Evolutionary conservation across 2,888 invertebrate genomes (phyloP), one percentile per base, ranked within the genome.

Genomic region (Anticlea derivata): DNA sequence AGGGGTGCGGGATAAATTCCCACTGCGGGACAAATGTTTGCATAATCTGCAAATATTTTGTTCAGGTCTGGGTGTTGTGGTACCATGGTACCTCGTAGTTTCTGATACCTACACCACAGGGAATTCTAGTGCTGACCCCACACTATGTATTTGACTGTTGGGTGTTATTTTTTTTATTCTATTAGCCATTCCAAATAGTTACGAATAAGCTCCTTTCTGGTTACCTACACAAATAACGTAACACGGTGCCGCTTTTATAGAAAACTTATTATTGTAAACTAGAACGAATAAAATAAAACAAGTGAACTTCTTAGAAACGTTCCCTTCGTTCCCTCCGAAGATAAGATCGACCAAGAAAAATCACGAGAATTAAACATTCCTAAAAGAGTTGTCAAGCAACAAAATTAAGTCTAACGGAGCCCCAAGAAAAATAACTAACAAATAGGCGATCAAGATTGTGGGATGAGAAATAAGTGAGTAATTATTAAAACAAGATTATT

Each of bases 401-500:
- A 80, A 80, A 82, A 83, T 85, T 82, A 85, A 81, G 79, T 69
- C 73, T 73, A 74, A 74, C 73, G 71, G 74, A 65, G 58, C 55
- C 46, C 68, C 63, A 75, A 80, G 82, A 83, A 81, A 86, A 83
- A 85, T 85, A 82, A 78, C 80, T 70, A 81, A 88, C 83, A 86
- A 88, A 88, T 81, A 73, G 68, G 65, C 74, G 75, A 87, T 88
- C 86, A 85, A 86, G 87, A 86, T 88, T 82, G 82, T 82, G 78
- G 73, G 78, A 83, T 82, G 80, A 82, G 73, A 78, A 83, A 87
- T 83, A 82, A 83, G 72, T 78, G 72, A 77, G 86, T 88, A 85
- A 90, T 87, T 88, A 89, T 87, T 81, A 83, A 80, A 85, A 87
- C 83, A 83, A 88, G 89, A 89, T 89, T 83, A 85, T 83, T 87